Conservation (phyloP, 2,113 vertebrate species). For the Gavia stellata region DNA sequence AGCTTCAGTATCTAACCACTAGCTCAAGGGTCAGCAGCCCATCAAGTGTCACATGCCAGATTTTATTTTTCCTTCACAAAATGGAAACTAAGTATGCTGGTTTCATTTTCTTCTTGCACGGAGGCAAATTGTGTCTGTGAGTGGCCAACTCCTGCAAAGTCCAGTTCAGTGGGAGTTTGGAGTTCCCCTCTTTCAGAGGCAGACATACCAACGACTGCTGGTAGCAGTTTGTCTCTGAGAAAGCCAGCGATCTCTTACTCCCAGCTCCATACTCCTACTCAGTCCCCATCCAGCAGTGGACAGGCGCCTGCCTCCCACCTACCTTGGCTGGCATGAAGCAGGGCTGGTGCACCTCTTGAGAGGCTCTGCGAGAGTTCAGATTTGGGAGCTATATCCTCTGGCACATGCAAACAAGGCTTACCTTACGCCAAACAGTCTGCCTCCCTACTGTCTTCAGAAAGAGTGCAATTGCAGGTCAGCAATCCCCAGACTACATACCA, state of each 20-base stretch:
- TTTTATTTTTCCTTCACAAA: too few relatives aligned
- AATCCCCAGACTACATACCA: neutral
- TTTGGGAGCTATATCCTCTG: neutral
- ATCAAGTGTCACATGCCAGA: neutral
- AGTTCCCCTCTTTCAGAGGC: neutral
- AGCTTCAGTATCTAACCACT: neutral
- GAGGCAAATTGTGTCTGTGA: neutral
- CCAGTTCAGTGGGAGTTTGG: neutral
- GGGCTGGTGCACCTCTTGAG: neutral
- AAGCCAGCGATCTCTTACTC: rapidly evolving
- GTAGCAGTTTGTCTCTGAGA: neutral
- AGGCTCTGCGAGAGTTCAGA: rapidly evolving
- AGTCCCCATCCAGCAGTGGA: neutral
- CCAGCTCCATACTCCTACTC: rapidly evolving
- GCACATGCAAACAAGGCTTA: neutral
- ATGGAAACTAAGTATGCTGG: too few relatives aligned
- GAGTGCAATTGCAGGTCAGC: neutral
- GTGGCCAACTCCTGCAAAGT: neutral
- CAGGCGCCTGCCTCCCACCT: neutral
- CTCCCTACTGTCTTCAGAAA: neutral
- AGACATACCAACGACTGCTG: neutral
- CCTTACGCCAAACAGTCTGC: neutral
- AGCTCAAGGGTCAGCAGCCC: neutral
- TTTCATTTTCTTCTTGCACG: neutral
- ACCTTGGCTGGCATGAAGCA: neutral